Conservation (phyloP, 2,113 vertebrate species). For the Eidolon helvum region DNA sequence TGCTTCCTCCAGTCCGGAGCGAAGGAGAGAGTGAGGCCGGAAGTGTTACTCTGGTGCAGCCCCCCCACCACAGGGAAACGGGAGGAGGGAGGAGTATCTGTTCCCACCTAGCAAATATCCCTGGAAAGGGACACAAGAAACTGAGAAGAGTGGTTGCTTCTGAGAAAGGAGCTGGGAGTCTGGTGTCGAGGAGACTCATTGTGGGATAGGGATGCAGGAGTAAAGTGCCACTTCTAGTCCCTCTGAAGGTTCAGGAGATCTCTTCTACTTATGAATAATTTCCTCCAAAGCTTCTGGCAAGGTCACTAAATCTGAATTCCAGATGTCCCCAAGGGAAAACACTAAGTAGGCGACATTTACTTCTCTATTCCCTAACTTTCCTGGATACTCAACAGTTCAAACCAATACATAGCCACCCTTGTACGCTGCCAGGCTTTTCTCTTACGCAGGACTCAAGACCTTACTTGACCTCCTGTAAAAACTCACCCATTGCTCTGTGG, state of each 20-base stretch:
- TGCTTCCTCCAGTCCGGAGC: slow-evolving; percentile 13
- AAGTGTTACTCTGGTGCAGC: neutral
- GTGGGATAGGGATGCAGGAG: neutral
- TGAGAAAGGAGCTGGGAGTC: neutral
- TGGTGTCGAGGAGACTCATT: neutral
- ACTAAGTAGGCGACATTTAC: neutral
- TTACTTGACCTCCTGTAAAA: neutral
- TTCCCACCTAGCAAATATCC: neutral
- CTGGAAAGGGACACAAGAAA: neutral
- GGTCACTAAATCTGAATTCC: neutral
- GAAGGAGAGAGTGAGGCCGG: neutral
- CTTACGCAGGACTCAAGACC: neutral
- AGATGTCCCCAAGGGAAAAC: neutral
- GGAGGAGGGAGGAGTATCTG: neutral
- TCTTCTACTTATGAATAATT: neutral
- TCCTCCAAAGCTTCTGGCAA: neutral
- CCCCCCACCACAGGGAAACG: neutral
- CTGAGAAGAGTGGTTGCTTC: neutral
- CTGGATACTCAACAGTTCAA: neutral
- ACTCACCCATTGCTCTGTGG: neutral
- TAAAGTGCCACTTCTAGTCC: neutral
- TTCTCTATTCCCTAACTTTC: neutral
- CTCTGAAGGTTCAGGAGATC: neutral
- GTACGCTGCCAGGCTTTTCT: neutral
- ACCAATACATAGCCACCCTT: neutral